phyloP scores from a whole-genome alignment of 2,797 vertebrate species.

The Crenuchus spilurus region DNA sequence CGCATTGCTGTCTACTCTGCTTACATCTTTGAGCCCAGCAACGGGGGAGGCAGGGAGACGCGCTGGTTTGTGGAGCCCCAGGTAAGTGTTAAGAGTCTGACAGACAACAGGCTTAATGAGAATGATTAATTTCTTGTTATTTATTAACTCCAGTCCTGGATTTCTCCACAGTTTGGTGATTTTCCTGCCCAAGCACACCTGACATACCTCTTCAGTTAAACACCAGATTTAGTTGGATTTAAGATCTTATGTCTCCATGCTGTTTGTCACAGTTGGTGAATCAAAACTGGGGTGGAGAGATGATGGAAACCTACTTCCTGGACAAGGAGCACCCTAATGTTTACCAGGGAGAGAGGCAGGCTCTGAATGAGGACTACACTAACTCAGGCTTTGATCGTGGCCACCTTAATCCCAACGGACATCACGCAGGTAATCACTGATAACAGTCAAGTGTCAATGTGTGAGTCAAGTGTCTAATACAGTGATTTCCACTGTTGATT shows the following conservation, averaged over 20 bases:
- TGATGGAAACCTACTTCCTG: conserved; percentile 75
- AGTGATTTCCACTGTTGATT: background rate
- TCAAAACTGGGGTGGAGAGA: conserved; percentile 67
- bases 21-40: conserved; percentile 73
- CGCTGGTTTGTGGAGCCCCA: conserved; percentile 81
- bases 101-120: too few species aligned
- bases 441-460: background rate
- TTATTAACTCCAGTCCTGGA: too few species aligned
- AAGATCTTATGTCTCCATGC: too few species aligned
- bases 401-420: conserved; percentile 80
- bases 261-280: conserved; percentile 68
- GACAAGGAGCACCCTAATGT: conserved; percentile 68
- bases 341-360: conserved; percentile 74
- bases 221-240: too few species aligned
- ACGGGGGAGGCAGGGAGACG: conserved; percentile 73
- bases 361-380: conserved; percentile 77
- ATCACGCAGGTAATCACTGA: conserved; percentile 72
- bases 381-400: conserved; percentile 77
- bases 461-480: too few species aligned
- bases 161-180: too few species aligned
- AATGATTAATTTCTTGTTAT: background rate
- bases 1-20: conserved; percentile 77
- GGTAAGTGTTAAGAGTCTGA: conserved; percentile 59
- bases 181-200: too few species aligned
- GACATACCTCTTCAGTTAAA: too few species aligned